Evolutionary conservation across 2,888 invertebrate species (phyloP).

Genomic region (Xanthorhoe designata): DNA sequence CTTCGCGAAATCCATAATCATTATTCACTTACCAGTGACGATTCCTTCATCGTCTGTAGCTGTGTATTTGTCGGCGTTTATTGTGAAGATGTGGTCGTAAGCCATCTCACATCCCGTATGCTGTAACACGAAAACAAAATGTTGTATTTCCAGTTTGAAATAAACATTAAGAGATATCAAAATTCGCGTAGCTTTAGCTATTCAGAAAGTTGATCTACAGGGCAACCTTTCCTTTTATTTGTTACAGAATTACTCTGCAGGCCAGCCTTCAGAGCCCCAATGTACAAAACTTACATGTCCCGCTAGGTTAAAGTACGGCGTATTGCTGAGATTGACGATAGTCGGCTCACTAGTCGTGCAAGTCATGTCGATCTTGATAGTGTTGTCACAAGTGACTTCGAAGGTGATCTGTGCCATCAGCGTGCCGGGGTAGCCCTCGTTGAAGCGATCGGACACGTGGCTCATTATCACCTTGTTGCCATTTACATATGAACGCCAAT

Average conservation of each 20-base stretch:
- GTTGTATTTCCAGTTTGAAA: neutral
- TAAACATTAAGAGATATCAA: neutral
- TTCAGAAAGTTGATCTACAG: too few species aligned
- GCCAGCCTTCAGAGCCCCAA: too few species aligned
- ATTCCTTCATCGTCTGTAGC: constrained; percentile 89
- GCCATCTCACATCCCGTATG: constrained; percentile 86
- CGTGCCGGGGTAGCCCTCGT: constrained; percentile 96
- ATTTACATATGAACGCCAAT: constrained; percentile 88
- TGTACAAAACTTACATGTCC: constrained; percentile 89
- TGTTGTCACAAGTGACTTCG: constrained; percentile 90
- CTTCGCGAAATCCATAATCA: neutral
- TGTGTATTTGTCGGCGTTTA: constrained; percentile 92
- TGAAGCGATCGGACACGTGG: constrained; percentile 91
- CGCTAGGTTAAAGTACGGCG: constrained; percentile 96
- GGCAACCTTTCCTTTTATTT: too few species aligned
- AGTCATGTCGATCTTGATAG: constrained; percentile 90
- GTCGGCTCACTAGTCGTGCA: constrained; percentile 92
- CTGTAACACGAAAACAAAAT: constrained; percentile 67
- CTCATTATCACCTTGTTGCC: constrained; percentile 89
- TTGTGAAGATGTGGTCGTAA: constrained; percentile 88
- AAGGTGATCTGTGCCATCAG: constrained; percentile 90
- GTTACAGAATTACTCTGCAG: too few species aligned
- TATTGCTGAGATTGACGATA: constrained; percentile 94
- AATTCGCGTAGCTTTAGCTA: too few species aligned
- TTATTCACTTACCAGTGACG: constrained; percentile 87